These are phyloP conservation scores for Anolis carolinensis DNA, from an alignment of 2,113 vertebrate genomes.

Conservation along the genomic window DNA sequence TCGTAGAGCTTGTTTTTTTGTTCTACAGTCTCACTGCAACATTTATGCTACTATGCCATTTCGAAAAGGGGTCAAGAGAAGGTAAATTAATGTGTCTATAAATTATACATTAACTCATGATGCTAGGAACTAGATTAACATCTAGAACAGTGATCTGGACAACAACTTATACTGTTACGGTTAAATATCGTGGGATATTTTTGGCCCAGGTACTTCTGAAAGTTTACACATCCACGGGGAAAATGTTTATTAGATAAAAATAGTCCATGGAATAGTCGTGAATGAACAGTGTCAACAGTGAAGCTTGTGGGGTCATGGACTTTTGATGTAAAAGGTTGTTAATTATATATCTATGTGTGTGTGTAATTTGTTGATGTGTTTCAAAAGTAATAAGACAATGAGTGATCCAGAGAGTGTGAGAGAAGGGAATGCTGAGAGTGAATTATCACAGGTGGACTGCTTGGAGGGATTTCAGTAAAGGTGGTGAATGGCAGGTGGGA, in stretches of 20 bases:
- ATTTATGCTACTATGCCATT: neutral
- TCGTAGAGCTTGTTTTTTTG: neutral
- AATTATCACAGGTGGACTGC: too few species aligned
- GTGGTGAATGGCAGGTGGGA: too few species aligned
- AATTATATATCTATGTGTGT: too few species aligned
- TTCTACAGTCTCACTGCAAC: neutral
- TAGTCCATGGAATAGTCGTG: neutral
- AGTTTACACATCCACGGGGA: neutral
- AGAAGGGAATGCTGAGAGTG: too few species aligned
- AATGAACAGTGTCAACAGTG: neutral
- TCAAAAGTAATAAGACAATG: too few species aligned
- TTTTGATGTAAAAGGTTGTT: too few species aligned
- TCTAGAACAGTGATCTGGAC: neutral
- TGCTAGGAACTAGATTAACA: neutral
- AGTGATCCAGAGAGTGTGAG: too few species aligned
- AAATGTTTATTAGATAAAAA: neutral
- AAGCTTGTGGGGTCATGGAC: neutral
- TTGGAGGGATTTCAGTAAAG: too few species aligned
- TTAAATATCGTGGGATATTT: neutral
- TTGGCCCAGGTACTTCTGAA: neutral
- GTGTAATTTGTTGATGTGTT: too few species aligned
- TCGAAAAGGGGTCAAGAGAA: neutral
- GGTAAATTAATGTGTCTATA: neutral
- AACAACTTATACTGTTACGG: neutral
- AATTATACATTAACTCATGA: neutral